Evolutionary conservation across 2,113 vertebrate genomes (phyloP).

Genomic region (Sus scrofa): T2T-Sscrofa CM000820.6:134854001-134854500

Average conservation of each 20-base stretch:
- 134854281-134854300: not conserved
- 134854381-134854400: not conserved
- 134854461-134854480: slow-evolving; percentile 50
- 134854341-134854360: not conserved
- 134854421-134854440: not conserved
- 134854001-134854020: not conserved
- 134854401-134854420: slow-evolving; percentile 26
- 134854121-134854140: not conserved
- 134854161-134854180: not conserved
- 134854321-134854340: not conserved
- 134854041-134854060: not conserved
- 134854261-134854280: not conserved
- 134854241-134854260: not conserved
- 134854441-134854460: slow-evolving; percentile 24
- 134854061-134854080: not conserved
- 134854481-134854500: slow-evolving; percentile 7
- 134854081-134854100: not conserved
- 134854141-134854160: not conserved
- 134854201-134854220: not conserved
- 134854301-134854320: not conserved
- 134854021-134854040: not conserved
- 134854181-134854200: not conserved
- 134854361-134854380: not conserved
- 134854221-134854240: too few relatives aligned
- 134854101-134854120: not conserved